A percentile compares a stretch with the other conserved stretches of the same genome.
phyloP scores from a whole-genome alignment of 2,888 invertebrate genomes.

The Cosmorhoe ocellata region DNA sequence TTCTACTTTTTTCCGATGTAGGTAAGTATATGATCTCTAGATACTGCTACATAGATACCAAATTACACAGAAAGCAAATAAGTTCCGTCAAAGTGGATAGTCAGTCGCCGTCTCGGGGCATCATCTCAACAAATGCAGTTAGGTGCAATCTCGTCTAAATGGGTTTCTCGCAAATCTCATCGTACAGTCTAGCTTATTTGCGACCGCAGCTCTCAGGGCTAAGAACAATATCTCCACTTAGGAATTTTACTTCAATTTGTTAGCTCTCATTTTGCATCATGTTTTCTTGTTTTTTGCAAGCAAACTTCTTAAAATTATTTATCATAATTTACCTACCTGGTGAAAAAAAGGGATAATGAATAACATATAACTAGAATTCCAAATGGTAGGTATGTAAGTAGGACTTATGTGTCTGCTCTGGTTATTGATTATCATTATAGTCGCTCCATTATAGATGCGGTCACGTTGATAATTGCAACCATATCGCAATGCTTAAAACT shows the following conservation, averaged over 20 bases:
- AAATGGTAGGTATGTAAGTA: too few relatives aligned
- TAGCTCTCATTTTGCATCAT: slow-evolving; percentile 17
- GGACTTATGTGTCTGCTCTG: too few relatives aligned
- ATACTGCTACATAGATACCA: neutral
- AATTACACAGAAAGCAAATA: slow-evolving; percentile 11
- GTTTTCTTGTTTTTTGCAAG: neutral
- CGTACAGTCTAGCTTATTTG: slow-evolving; percentile 47
- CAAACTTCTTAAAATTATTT: too few relatives aligned
- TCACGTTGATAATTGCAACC: too few relatives aligned
- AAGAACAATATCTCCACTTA: slow-evolving; percentile 43
- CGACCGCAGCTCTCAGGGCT: slow-evolving; percentile 19
- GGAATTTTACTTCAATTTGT: slow-evolving; percentile 17
- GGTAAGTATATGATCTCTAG: too few relatives aligned
- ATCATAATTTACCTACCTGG: too few relatives aligned
- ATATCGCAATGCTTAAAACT: too few relatives aligned
- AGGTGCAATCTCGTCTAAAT: slow-evolving; percentile 65
- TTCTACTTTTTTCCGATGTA: too few relatives aligned
- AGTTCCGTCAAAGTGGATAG: slow-evolving; percentile 11
- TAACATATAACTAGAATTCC: too few relatives aligned
- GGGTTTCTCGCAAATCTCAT: slow-evolving; percentile 52
- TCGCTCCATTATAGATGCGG: too few relatives aligned
- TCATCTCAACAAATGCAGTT: slow-evolving; percentile 57
- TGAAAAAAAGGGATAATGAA: too few relatives aligned
- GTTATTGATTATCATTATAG: too few relatives aligned
- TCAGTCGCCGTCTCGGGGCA: slow-evolving; percentile 15